Percentiles rank a stretch among this genome's conserved stretches.
Conservation (phyloP, 2,797 vertebrate species). For the Darevskia nairensis region DNA sequence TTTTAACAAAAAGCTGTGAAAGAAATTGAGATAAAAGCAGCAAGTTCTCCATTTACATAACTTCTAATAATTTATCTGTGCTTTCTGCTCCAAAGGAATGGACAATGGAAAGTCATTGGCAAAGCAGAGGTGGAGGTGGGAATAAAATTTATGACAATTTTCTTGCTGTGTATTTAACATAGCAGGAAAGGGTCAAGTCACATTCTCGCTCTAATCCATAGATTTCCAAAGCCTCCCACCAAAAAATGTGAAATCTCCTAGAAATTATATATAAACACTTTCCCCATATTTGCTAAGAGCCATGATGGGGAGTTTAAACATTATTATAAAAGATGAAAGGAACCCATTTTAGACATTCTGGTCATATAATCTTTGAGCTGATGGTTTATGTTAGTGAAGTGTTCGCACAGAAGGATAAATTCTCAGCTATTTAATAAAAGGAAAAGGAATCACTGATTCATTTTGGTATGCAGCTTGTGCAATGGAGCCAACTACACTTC, state of each 20-base stretch:
- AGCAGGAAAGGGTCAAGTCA: background rate
- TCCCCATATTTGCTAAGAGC: constrained; percentile 36
- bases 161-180: background rate
- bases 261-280: constrained; percentile 4
- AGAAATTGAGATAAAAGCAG: no score
- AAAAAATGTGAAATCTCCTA: constrained; percentile 45
- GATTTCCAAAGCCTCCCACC: constrained; percentile 29
- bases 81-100: no score
- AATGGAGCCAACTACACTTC: background rate
- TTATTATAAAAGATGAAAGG: constrained; percentile 47
- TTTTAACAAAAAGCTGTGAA: no score
- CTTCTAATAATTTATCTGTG: no score
- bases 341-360: constrained; percentile 25
- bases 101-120: no score
- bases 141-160: no score
- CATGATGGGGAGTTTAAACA: constrained; percentile 16
- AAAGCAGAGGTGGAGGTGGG: no score
- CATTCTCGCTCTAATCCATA: background rate
- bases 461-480: constrained; percentile 3
- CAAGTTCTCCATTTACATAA: no score
- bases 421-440: constrained; percentile 37
- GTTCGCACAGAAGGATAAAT: constrained; percentile 48
- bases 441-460: constrained; percentile 10
- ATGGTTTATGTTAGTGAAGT: constrained; percentile 41
- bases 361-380: constrained; percentile 35